These are phyloP conservation scores for Sisyra nigra DNA, from an alignment of 2,888 invertebrate genomes.

Conservation along the genomic window DNA sequence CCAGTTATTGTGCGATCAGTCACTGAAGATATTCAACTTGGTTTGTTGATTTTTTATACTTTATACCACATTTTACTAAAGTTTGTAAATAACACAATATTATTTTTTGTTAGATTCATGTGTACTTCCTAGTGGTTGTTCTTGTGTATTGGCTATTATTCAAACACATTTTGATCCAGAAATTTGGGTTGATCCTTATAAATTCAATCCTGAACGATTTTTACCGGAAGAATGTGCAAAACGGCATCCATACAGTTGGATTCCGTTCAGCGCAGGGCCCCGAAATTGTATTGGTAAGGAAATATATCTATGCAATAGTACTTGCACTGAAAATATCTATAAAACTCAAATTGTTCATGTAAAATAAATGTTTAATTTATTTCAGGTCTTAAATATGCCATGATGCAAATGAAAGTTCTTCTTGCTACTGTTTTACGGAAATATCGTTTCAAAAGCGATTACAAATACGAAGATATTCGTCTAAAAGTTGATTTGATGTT, in stretches of 20 bases:
- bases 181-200: neutral
- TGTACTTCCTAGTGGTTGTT: slow-evolving; percentile 1
- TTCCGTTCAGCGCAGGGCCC: neutral
- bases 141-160: neutral
- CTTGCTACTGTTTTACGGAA: neutral
- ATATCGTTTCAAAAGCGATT: neutral
- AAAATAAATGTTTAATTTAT: neutral
- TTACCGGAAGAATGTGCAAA: neutral
- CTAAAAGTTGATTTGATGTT: slow-evolving; percentile 6
- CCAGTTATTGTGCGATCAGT: no score
- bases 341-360: no score
- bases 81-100: no score
- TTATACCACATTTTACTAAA: no score
- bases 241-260: neutral
- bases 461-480: neutral
- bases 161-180: neutral
- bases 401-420: neutral
- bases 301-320: no score
- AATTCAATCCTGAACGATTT: slow-evolving; percentile 2
- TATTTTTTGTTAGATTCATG: neutral
- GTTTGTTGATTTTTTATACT: no score
- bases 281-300: slow-evolving; percentile 4
- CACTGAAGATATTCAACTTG: no score
- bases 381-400: slow-evolving; percentile 1
- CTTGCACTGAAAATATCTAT: no score